Evolutionary conservation across 2,113 vertebrate species (phyloP), one percentile per base, ranked within the genome.

Genomic region (Phrynocephalus versicolor): DNA sequence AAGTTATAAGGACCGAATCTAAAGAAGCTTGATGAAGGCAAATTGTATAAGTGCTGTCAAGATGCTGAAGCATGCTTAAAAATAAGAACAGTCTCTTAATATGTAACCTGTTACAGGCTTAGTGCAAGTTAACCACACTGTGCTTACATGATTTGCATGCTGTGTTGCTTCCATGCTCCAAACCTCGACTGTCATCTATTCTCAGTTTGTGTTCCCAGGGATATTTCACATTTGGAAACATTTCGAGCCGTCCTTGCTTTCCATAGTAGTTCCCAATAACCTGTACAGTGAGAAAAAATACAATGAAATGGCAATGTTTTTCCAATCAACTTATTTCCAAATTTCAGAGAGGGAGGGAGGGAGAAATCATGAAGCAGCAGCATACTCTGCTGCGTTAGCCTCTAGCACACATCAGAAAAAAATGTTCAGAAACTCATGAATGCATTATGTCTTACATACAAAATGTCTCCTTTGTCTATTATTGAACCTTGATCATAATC

Each of bases 201-300:
- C 93, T 92, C 89, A 96, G 91, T 78, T 94, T 96, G 0, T 94
- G 92, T 70, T 93, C 96, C 96, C 96, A 94, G 60, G 95, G 95
- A 94, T 98, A 95, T 85, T 97, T 98, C 92, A 98, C 96, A 55
- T 96, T 95, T 0, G 98, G 96, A 75, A 97, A 91, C 79, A 97
- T 92, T 94, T 98, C 96, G 90, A 99, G 98, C 70, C 94, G 97
- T 79, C 96, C 96, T 85, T 98, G 97, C 85, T 96, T 96, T 83
- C 98, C 98, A 30, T 97, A 98, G 94, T 98, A 99, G 95, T 98
- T 98, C 65, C 97, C 97, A 0, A 99, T 97, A 82, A 98, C 97
- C 99, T 99, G 86, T 0, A 62, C 16, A 55, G 89, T 85, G 18
- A 83, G 62, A 83, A 81, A 73, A 57, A 41, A 65, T 14, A 8